Evolutionary conservation across 2,797 vertebrate species (phyloP), one percentile per base, ranked within the genome.

Genomic region (Betta splendens): DNA sequence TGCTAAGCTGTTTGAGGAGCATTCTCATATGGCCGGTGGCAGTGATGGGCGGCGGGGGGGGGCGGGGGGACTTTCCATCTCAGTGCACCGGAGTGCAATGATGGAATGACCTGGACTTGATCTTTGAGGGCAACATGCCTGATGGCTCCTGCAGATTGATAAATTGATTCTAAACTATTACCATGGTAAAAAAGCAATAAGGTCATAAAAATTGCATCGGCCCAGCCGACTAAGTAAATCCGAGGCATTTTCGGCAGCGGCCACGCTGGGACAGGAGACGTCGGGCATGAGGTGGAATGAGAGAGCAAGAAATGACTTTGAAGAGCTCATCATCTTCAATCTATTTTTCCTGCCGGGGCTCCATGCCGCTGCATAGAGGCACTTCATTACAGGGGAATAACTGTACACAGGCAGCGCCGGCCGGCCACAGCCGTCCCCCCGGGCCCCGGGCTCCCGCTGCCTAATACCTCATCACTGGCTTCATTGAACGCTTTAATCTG

Each of bases 111-210:
- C 97, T 84, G 94, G 95, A 95, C 94, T 95, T 97, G 96, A 98
- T 98, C 96, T 98, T 94, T 91, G 88, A 94, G 96, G 96, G 95
- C 96, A 96, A 93, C 94, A 92, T 89, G 94, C 85, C 94, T 98
- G 96, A 98, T 96, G 94, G 95, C 92, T 94, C 91, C 75, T 88
- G 93, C 92, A 95, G 94, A 98, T 97, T 98, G 96, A 98, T 98
- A 98, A 98, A 98, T 98, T 98, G 96, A 98, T 98, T 98, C 96
- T 93, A 98, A 98, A 98, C 96, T 98, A 98, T 99, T 98, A 97
- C 96, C 95, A 95, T 95, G 95, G 95, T 94, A 95, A 95, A 95
- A 98, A 98, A 98, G 96, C 96, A 97, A 97, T 97, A 99, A 97
- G 96, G 97, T 99, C 96, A 98, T 98, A 98, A 99, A 98, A 98